A percentile compares a stretch with the other conserved stretches of the same genome.
phyloP scores from a whole-genome alignment of 2,113 vertebrate species.

The Sminthopsis crassicaudata region DNA sequence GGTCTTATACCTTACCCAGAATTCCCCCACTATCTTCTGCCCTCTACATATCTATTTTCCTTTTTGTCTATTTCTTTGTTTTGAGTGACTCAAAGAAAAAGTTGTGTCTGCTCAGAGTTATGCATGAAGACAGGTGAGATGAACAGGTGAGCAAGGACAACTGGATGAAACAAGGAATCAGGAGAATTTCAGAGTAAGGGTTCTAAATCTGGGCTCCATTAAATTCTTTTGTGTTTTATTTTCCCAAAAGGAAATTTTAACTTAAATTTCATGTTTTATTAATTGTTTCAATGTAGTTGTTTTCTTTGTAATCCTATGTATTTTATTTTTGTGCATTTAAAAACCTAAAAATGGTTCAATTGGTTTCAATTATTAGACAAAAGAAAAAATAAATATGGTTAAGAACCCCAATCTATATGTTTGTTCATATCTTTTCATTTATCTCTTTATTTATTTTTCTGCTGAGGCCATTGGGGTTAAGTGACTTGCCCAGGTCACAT shows the following conservation, averaged over 20 bases:
- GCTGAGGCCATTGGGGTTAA: too few relatives aligned
- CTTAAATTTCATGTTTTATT: neutral
- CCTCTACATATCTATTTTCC: too few relatives aligned
- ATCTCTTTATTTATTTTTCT: too few relatives aligned
- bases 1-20: too few relatives aligned
- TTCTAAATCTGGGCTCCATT: neutral
- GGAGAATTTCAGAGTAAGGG: neutral
- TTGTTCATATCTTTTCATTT: neutral
- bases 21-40: too few relatives aligned
- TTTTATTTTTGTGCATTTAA: neutral
- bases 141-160: neutral
- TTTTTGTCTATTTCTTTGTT: neutral
- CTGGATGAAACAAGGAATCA: too few relatives aligned
- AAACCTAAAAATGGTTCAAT: neutral
- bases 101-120: neutral
- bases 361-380: neutral
- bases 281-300: neutral
- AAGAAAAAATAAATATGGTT: neutral
- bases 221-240: neutral
- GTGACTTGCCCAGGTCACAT: too few relatives aligned
- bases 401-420: neutral
- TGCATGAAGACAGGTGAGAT: neutral
- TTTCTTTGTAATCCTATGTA: neutral
- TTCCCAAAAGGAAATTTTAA: neutral
- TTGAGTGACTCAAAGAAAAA: neutral